Evolutionary conservation across 2,888 invertebrate genomes (phyloP).

Genomic region (Erynnis tages): DNA sequence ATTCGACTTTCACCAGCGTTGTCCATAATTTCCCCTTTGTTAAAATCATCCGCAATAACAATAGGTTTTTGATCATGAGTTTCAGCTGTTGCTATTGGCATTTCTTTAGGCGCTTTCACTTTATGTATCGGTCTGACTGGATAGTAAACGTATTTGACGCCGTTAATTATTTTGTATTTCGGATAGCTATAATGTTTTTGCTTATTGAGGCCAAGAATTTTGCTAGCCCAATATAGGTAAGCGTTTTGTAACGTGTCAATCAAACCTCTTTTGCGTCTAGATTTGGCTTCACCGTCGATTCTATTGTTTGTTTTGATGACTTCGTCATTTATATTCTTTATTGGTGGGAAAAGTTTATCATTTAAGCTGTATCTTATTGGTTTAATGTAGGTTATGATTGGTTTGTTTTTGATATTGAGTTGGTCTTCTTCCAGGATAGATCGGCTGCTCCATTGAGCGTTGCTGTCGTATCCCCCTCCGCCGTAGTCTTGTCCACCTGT

Average conservation of each 20-base stretch:
- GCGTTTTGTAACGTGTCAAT: slow-evolving; percentile 60
- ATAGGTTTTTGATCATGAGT: slow-evolving; percentile 34
- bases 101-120: slow-evolving; percentile 50
- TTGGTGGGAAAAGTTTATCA: slow-evolving; percentile 26
- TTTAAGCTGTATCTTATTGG: slow-evolving; percentile 43
- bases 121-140: slow-evolving; percentile 50
- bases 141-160: slow-evolving; percentile 62
- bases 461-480: slow-evolving; percentile 66
- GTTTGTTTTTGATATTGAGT: slow-evolving; percentile 36
- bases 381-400: slow-evolving; percentile 49
- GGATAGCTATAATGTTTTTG: slow-evolving; percentile 44
- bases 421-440: slow-evolving; percentile 51
- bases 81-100: slow-evolving; percentile 30
- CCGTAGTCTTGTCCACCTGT: slow-evolving; percentile 70
- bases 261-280: slow-evolving; percentile 56
- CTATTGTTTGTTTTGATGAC: slow-evolving; percentile 32
- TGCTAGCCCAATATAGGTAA: slow-evolving; percentile 62
- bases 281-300: slow-evolving; percentile 39
- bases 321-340: slow-evolving; percentile 39
- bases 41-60: slow-evolving; percentile 61
- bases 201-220: slow-evolving; percentile 46
- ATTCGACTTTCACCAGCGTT: slow-evolving; percentile 56
- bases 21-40: slow-evolving; percentile 70
- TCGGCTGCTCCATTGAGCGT: slow-evolving; percentile 75
- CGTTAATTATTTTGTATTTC: slow-evolving; percentile 62